Conservation (phyloP, 2,888 invertebrate species). For the Drosophila incognita region DNA sequence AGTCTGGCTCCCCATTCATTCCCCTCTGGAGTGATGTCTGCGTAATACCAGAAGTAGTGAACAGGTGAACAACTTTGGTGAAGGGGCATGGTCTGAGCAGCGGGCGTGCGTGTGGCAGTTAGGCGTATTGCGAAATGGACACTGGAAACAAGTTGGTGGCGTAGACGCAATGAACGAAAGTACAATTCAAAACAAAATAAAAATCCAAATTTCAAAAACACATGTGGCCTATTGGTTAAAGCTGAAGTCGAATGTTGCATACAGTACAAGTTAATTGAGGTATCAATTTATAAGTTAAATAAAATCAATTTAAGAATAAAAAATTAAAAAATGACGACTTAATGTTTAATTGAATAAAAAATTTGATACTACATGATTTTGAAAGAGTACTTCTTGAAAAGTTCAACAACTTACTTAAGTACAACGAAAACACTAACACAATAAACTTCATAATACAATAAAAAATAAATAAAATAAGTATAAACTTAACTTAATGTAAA, state of each 20-base stretch:
- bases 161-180: conserved; percentile 71
- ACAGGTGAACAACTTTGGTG: conserved; percentile 70
- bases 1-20: background rate
- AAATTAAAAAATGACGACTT: background rate
- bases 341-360: no score
- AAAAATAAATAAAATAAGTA: background rate
- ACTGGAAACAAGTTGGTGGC: conserved; percentile 55
- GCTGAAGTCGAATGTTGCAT: conserved; percentile 7
- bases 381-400: background rate
- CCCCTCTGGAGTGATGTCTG: conserved; percentile 32
- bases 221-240: conserved; percentile 26
- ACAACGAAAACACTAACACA: no score
- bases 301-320: background rate
- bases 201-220: conserved; percentile 52
- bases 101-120: conserved; percentile 11
- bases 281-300: background rate
- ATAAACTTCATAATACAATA: background rate
- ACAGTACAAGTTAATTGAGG: conserved; percentile 26
- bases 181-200: conserved; percentile 67
- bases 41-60: conserved; percentile 78
- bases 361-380: background rate
- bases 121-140: conserved; percentile 48
- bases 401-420: background rate
- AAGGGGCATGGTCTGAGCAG: conserved; percentile 17
- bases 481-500: background rate